Conservation (phyloP, 2,113 vertebrate genomes). For the Aphyosemion australe region DNA sequence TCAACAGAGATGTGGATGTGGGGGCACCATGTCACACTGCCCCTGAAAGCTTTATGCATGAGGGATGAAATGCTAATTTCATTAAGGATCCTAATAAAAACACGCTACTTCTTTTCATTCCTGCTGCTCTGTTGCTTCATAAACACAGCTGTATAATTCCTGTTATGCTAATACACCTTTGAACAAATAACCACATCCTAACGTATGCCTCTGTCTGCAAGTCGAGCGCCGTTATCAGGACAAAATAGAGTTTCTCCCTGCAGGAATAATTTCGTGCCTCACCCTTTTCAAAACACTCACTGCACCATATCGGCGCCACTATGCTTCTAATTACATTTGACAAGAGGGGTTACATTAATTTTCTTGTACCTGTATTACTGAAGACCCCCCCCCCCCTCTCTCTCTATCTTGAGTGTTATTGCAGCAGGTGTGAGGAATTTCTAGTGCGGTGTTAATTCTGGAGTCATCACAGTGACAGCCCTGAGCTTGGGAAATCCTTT, state of each 20-base stretch:
- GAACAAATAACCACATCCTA: slow-evolving; percentile 28
- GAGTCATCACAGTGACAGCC: slow-evolving; percentile 71
- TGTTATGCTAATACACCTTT: slow-evolving; percentile 8
- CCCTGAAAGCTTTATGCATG: slow-evolving; percentile 27
- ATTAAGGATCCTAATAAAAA: neutral
- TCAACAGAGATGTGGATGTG: slow-evolving; percentile 63
- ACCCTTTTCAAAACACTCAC: slow-evolving; percentile 41
- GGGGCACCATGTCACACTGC: slow-evolving; percentile 56
- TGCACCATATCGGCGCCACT: slow-evolving; percentile 42
- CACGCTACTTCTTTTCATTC: neutral
- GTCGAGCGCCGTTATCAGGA: slow-evolving; percentile 17
- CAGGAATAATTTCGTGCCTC: slow-evolving; percentile 39
- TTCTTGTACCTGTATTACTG: slow-evolving; percentile 56
- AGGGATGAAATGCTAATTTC: slow-evolving; percentile 23
- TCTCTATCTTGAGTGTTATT: slow-evolving; percentile 64
- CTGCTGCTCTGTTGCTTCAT: too few species aligned
- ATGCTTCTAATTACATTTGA: slow-evolving; percentile 63
- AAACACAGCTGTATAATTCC: neutral
- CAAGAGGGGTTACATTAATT: slow-evolving; percentile 64
- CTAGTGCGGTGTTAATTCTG: slow-evolving; percentile 64
- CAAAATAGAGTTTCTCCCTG: slow-evolving; percentile 14
- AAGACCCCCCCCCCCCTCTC: slow-evolving; percentile 42
- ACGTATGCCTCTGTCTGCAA: slow-evolving; percentile 3
- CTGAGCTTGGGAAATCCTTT: slow-evolving; percentile 64
- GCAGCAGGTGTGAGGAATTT: slow-evolving; percentile 69